These are phyloP conservation scores for Epinotia nisella DNA, from an alignment of 2,888 invertebrate species.

Conservation along the genomic window DNA sequence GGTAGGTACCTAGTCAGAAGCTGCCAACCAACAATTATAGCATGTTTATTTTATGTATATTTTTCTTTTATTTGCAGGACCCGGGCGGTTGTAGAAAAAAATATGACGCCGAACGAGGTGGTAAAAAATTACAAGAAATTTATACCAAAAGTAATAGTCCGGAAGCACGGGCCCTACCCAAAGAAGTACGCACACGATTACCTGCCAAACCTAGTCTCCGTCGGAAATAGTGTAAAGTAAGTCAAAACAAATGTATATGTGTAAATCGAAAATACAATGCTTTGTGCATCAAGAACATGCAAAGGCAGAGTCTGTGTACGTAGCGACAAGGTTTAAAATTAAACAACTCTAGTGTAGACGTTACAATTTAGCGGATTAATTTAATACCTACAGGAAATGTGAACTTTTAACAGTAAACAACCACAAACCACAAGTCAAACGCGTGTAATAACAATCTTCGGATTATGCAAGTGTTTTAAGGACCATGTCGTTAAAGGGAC, in stretches of 20 bases:
- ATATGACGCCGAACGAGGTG: slow-evolving; percentile 87
- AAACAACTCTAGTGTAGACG: not conserved
- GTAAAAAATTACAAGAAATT: slow-evolving; percentile 92
- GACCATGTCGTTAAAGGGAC: not conserved
- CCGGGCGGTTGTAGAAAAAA: slow-evolving; percentile 91
- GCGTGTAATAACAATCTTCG: not conserved
- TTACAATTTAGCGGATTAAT: not conserved
- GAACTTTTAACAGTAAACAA: too few species aligned
- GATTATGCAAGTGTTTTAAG: not conserved
- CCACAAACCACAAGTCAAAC: not conserved
- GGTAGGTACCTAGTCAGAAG: too few species aligned
- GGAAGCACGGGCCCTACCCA: slow-evolving; percentile 89
- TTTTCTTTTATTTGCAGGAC: slow-evolving; percentile 68
- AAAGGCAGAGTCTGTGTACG: too few species aligned
- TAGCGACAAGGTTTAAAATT: not conserved
- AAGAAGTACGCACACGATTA: slow-evolving; percentile 90
- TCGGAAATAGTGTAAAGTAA: slow-evolving; percentile 87
- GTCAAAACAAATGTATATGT: slow-evolving; percentile 48
- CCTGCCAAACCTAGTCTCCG: slow-evolving; percentile 71
- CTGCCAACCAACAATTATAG: too few species aligned
- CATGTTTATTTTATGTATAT: too few species aligned
- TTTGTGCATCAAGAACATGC: too few species aligned
- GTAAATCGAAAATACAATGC: not conserved
- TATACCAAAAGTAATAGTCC: slow-evolving; percentile 91
- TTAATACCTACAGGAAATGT: not conserved